Conservation (phyloP, 2,113 vertebrate species). For the Phodopus roborovskii region DNA sequence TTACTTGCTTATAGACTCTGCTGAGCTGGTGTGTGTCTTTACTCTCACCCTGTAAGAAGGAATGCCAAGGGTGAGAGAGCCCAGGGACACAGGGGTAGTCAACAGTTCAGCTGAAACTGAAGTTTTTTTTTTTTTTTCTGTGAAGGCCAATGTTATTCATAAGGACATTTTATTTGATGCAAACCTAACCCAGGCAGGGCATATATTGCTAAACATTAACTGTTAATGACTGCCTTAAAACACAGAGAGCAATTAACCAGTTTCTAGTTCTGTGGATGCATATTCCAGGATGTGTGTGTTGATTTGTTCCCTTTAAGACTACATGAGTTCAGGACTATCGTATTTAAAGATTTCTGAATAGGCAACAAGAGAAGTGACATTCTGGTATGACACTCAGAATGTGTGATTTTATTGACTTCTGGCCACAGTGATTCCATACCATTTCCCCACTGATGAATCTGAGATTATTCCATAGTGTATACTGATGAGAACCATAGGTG, state of each 20-base stretch:
- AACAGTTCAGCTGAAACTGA: background rate
- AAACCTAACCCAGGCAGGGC: background rate
- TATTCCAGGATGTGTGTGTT: background rate
- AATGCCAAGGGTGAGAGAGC: background rate
- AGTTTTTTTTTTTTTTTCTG: background rate
- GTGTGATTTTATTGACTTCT: slow-evolving; percentile 22
- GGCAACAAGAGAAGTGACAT: background rate
- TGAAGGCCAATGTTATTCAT: background rate
- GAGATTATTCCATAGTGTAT: slow-evolving; percentile 73
- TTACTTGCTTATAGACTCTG: background rate
- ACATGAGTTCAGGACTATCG: background rate
- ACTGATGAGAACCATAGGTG: slow-evolving; percentile 71
- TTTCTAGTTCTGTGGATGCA: background rate
- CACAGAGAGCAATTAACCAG: background rate
- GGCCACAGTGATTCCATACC: slow-evolving; percentile 72
- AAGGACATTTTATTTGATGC: background rate
- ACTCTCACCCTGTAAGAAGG: background rate
- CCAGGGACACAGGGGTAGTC: background rate
- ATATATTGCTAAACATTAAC: background rate
- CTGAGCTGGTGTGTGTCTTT: background rate
- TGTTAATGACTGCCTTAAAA: background rate
- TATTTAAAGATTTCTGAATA: background rate
- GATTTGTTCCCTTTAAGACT: background rate
- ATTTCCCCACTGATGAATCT: slow-evolving; percentile 62
- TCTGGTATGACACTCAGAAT: background rate